Evolutionary conservation across 2,888 invertebrate genomes (phyloP), one percentile per base, ranked within the genome.

Genomic region (Smittia sp.): DNA sequence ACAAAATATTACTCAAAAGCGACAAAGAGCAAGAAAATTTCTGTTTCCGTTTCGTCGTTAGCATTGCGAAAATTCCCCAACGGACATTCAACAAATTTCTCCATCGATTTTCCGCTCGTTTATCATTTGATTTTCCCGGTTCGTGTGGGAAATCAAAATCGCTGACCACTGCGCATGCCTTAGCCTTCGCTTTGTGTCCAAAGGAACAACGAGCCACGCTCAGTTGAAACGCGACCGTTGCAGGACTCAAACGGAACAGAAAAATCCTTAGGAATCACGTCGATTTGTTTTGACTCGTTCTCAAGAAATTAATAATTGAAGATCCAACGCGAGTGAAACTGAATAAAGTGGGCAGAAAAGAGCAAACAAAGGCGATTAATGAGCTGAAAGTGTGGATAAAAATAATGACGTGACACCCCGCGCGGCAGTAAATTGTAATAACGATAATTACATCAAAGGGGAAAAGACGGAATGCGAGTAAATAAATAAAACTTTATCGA

Each of bases 401-500:
- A 41, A 54, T 54, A 46, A 52, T 68, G 41, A 41, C 68, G 54
- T 69, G 69, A 41, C 69, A 69, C 52, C 46, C 68, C 41, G 41
- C 11, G 13, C 22, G 18, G 67, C n/a, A 41, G 11, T 1, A 68
- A 24, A 46, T 41, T 41, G 54, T 46, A 69, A 69, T 54, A 69
- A 63, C 63, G 63, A 63, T 63, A 63, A 63, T 63, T 63, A 63
- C 63, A 63, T 63, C 63, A 63, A 32, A 69, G 39, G 41, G 13
- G 39, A 66, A 32, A 67, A 39, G 9, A 39, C 25, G 52, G 54
- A 54, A 69, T 25, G 46, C n/a, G n/a, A 54, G 69, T 69, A 25
- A 69, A 69, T 69, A 69, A 69, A 27, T 27, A 27, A 52, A 69
- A 54, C 7, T 46, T 24, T 25, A 69, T 69, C 27, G 69, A 69